Conservation (phyloP, 1,140 invertebrate genomes). For the Lucilia cuprina region DNA sequence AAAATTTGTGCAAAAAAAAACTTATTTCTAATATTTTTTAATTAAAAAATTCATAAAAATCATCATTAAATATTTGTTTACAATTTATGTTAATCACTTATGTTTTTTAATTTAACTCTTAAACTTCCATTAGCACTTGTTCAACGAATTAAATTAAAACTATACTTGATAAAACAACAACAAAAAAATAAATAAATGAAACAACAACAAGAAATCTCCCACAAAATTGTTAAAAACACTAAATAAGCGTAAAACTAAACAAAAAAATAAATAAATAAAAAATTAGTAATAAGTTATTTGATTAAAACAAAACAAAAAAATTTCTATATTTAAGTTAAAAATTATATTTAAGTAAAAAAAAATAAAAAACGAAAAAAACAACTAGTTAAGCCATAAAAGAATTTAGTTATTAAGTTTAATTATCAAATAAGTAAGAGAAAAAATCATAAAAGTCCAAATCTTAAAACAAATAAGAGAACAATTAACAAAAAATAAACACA, state of each 20-base stretch:
- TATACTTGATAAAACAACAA: slow-evolving; percentile 19
- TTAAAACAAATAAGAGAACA: background rate
- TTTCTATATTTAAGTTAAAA: background rate
- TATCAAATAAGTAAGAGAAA: background rate
- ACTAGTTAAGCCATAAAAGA: background rate
- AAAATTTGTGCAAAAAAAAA: background rate
- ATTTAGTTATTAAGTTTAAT: background rate
- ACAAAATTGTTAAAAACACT: slow-evolving; percentile 29
- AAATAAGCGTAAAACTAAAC: background rate
- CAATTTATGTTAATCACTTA: background rate
- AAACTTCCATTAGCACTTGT: slow-evolving; percentile 25
- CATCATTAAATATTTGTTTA: no score
- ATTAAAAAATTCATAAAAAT: background rate
- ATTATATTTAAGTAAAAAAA: background rate
- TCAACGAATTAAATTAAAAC: slow-evolving; percentile 27
- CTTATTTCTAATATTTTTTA: slow-evolving; percentile 15
- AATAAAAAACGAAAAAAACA: background rate
- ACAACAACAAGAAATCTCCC: slow-evolving; percentile 26
- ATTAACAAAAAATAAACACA: background rate
- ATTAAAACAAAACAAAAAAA: slow-evolving; percentile 17
- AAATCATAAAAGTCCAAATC: background rate
- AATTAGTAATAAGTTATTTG: background rate
- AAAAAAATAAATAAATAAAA: background rate
- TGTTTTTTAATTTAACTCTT: background rate
- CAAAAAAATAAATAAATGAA: background rate